Percentiles rank a stretch among this genome's conserved stretches.
These are phyloP conservation scores for Xiphorhynchus erythropygius DNA, from an alignment of 2,797 vertebrate species.

Conservation along the genomic window DNA sequence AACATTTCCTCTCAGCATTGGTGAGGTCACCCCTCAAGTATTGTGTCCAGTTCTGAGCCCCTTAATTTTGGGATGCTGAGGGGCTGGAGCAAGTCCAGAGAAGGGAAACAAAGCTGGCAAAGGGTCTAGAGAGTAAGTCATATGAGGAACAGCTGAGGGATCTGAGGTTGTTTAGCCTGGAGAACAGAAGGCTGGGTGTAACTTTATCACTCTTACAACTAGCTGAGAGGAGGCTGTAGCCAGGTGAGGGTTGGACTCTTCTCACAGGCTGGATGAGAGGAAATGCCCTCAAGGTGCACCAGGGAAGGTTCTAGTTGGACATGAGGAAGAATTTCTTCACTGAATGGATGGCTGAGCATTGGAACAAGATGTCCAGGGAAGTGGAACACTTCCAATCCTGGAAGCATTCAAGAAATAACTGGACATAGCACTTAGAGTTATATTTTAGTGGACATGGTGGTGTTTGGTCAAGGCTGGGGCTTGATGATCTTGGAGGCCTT, in stretches of 20 bases:
- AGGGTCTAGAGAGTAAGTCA: background rate
- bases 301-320: too few species aligned
- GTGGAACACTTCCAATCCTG: background rate
- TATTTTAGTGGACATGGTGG: background rate
- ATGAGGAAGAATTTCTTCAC: background rate
- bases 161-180: background rate
- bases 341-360: background rate
- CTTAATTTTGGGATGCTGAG: background rate
- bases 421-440: background rate
- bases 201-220: background rate
- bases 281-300: background rate
- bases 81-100: background rate
- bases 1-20: accelerated
- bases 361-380: background rate
- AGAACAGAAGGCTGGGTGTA: accelerated
- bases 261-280: background rate
- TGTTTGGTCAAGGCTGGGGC: background rate
- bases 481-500: background rate
- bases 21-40: background rate
- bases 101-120: background rate
- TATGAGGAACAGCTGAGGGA: background rate
- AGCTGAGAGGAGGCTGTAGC: background rate
- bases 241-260: accelerated
- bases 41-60: background rate
- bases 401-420: background rate